Percentiles rank a stretch among this genome's conserved stretches.
Evolutionary conservation across 1,140 invertebrate genomes (phyloP).

Genomic region (Calycopis cecrops): DNA sequence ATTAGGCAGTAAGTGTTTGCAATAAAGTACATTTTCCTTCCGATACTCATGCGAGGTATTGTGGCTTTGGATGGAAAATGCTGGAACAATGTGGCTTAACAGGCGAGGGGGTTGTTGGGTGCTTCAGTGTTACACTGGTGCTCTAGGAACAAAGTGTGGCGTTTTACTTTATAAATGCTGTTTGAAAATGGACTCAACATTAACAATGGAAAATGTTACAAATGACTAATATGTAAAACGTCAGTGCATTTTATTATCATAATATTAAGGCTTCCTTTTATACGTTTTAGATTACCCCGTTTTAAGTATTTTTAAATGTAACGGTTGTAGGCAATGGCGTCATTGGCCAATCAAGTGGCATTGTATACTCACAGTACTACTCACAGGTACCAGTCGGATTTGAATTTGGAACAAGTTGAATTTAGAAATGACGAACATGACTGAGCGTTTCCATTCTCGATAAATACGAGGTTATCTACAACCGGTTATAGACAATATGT

Average conservation of each 20-base stretch:
- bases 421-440: too few species aligned
- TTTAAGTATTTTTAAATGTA: constrained; percentile 2
- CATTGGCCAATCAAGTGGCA: too few species aligned
- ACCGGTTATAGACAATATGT: constrained; percentile 1
- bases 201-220: neutral
- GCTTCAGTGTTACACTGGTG: constrained; percentile 42
- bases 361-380: too few species aligned
- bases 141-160: constrained; percentile 18
- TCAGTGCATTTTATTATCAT: constrained; percentile 2
- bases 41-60: neutral
- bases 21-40: constrained; percentile 42
- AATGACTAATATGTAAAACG: constrained; percentile 4
- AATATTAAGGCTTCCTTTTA: constrained; percentile 43
- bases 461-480: too few species aligned
- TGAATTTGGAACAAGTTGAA: neutral
- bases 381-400: neutral
- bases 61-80: neutral
- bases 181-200: neutral
- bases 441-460: too few species aligned
- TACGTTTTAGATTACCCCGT: constrained; percentile 33
- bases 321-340: neutral
- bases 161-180: neutral
- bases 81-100: constrained; percentile 13
- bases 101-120: constrained; percentile 25
- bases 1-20: constrained; percentile 47